Conservation (phyloP, 1,140 invertebrate genomes). For the Bombus superbus region DNA sequence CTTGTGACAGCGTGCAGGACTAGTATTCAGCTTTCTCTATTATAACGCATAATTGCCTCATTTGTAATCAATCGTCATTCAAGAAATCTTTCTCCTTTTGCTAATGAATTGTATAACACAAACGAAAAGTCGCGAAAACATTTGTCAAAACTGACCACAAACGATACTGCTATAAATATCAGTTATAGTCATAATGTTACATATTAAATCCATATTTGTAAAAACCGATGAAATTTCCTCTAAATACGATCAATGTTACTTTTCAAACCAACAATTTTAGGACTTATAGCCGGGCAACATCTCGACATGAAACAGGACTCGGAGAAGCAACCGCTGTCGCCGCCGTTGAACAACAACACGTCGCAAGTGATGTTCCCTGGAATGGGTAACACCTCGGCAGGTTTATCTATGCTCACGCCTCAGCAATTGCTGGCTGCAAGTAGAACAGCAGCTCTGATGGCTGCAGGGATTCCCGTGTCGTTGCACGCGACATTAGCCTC, state of each 20-base stretch:
- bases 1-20: too few species aligned
- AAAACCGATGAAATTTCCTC: too few species aligned
- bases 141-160: too few species aligned
- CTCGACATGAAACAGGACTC: slow-evolving; percentile 77
- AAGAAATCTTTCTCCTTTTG: too few species aligned
- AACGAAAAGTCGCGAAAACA: too few species aligned
- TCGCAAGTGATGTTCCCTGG: slow-evolving; percentile 77
- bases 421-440: slow-evolving; percentile 83
- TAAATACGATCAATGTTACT: neutral
- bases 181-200: too few species aligned
- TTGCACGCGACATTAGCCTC: slow-evolving; percentile 76
- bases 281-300: slow-evolving; percentile 73
- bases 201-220: too few species aligned
- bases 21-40: too few species aligned
- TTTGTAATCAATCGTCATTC: too few species aligned
- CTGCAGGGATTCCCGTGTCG: slow-evolving; percentile 79
- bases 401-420: slow-evolving; percentile 82
- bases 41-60: too few species aligned
- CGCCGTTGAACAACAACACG: slow-evolving; percentile 77
- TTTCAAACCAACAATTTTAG: slow-evolving; percentile 64
- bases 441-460: slow-evolving; percentile 82
- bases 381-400: slow-evolving; percentile 78
- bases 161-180: too few species aligned
- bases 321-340: slow-evolving; percentile 78
- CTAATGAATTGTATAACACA: too few species aligned